Evolutionary conservation across 2,888 invertebrate genomes (phyloP).

Genomic region (Enchytraeus crypticus): DNA sequence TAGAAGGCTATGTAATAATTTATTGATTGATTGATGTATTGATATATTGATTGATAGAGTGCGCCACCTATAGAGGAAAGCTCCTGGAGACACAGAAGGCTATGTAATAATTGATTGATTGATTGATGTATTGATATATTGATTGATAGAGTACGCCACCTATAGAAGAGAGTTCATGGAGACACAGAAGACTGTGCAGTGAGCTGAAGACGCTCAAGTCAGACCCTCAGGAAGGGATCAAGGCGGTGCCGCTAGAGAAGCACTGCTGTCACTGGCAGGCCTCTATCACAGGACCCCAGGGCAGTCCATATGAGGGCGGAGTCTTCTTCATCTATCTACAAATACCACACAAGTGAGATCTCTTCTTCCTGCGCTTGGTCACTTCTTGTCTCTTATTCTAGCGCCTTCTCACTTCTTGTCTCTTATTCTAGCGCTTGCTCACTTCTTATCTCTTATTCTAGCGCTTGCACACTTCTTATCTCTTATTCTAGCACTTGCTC

Average conservation of each 20-base stretch:
- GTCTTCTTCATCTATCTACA: conserved; percentile 81
- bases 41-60: conserved; percentile 19
- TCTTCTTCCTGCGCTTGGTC: too few relatives aligned
- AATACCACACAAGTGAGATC: conserved; percentile 58
- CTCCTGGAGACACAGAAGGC: conserved; percentile 69
- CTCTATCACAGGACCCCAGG: conserved; percentile 78
- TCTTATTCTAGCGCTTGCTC: too few relatives aligned
- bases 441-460: too few relatives aligned
- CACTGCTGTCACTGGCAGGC: conserved; percentile 88
- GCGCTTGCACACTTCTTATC: too few relatives aligned
- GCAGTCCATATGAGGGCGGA: conserved; percentile 88
- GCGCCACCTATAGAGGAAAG: conserved; percentile 58
- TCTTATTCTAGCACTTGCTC: too few relatives aligned
- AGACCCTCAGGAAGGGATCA: conserved; percentile 77
- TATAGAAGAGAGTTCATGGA: conserved; percentile 67
- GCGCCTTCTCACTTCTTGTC: too few relatives aligned
- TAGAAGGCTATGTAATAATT: too few relatives aligned
- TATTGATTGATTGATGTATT: too few relatives aligned
- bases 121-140: too few relatives aligned
- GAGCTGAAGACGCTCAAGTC: conserved; percentile 58
- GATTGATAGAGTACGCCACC: conserved; percentile 41
- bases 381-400: too few relatives aligned
- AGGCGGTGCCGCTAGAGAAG: conserved; percentile 69
- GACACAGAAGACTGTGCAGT: conserved; percentile 67
- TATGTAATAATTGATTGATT: conserved; percentile 75